Percentiles rank a stretch among this genome's conserved stretches.
phyloP scores from a whole-genome alignment of 1,140 invertebrate species.

The Tetragonula clypearis region DNA sequence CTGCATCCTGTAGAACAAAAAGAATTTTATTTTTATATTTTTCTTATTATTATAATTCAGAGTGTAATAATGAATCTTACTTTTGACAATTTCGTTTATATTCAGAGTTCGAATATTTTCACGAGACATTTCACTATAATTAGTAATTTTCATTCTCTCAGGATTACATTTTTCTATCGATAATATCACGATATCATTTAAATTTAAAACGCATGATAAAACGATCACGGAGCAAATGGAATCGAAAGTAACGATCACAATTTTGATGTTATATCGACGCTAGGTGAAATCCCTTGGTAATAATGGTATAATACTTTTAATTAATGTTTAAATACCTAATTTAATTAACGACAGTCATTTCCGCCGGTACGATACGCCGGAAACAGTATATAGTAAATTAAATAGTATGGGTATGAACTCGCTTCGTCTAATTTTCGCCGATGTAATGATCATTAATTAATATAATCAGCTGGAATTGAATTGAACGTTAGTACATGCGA shows the following conservation, averaged over 20 bases:
- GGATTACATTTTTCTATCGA: no score
- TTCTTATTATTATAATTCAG: no score
- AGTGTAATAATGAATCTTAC: no score
- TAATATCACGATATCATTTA: no score
- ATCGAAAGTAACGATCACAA: background rate
- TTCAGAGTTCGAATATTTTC: no score
- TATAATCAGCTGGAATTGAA: background rate
- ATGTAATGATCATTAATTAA: slow-evolving; percentile 40
- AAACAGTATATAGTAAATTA: background rate
- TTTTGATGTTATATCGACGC: background rate
- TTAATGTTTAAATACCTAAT: background rate
- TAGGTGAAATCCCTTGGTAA: background rate
- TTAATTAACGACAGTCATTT: background rate
- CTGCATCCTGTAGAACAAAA: no score
- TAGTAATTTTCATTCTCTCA: no score
- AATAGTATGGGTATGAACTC: background rate
- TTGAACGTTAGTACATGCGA: background rate
- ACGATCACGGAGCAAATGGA: background rate
- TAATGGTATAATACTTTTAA: slow-evolving; percentile 1
- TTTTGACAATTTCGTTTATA: no score
- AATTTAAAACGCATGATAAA: background rate
- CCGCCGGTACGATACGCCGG: background rate
- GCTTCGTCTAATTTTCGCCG: background rate
- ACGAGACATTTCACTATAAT: no score
- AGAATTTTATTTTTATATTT: no score